Conservation (phyloP, 92 coral and sea anemone species). For the Blastomussa wellsi region DNA sequence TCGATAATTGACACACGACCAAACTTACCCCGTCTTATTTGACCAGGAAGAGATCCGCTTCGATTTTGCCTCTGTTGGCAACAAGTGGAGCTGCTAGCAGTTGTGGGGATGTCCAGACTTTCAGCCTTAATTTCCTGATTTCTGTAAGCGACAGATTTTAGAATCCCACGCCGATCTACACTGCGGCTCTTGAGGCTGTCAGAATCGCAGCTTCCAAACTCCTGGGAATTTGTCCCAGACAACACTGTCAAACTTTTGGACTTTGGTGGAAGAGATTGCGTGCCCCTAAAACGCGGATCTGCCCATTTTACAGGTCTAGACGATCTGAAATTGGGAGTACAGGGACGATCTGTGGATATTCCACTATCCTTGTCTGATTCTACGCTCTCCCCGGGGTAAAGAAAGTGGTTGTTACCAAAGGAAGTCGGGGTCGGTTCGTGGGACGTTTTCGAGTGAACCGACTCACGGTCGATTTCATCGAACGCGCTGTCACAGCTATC, state of each 20-base stretch:
- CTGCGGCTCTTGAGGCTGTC: slow-evolving; percentile 15
- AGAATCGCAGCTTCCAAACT: slow-evolving; percentile 6
- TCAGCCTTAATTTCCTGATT: slow-evolving; percentile 78
- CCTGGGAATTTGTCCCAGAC: slow-evolving; percentile 37
- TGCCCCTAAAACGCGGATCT: slow-evolving; percentile 23
- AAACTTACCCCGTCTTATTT: slow-evolving; percentile 40
- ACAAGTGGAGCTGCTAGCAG: slow-evolving; percentile 5
- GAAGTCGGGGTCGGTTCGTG: slow-evolving; percentile 65
- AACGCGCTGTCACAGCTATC: slow-evolving; percentile 91
- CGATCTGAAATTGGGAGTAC: slow-evolving; percentile 49
- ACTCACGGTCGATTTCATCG: slow-evolving; percentile 71
- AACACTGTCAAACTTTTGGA: slow-evolving; percentile 67
- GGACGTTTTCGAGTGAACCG: slow-evolving; percentile 45
- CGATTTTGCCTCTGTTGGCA: slow-evolving; percentile 27
- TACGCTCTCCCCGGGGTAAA: slow-evolving; percentile 83
- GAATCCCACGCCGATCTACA: slow-evolving; percentile 76
- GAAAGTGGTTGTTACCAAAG: slow-evolving; percentile 28
- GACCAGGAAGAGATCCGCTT: slow-evolving; percentile 28
- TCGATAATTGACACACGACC: neutral
- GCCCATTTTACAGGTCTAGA: slow-evolving; percentile 50
- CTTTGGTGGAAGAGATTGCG: slow-evolving; percentile 33
- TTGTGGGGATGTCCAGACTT: slow-evolving; percentile 56
- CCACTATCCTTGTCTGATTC: slow-evolving; percentile 95
- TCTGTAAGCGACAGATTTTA: slow-evolving; percentile 85
- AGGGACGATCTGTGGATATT: slow-evolving; percentile 80